These are phyloP conservation scores for Polylopha cassiicola DNA, from an alignment of 2,888 invertebrate species.

Conservation along the genomic window DNA sequence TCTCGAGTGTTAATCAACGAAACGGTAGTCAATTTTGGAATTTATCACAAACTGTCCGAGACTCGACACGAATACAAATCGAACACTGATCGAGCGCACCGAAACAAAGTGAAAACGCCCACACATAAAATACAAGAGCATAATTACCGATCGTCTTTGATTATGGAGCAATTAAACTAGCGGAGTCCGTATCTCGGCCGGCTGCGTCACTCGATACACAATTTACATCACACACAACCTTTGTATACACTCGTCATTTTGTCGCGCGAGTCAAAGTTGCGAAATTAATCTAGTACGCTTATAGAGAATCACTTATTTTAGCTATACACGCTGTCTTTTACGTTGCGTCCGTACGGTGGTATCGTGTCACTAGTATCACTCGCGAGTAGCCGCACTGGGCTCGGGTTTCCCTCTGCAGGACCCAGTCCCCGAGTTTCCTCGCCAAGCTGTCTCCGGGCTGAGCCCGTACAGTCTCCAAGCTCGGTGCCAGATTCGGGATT, in stretches of 20 bases:
- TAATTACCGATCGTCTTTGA: conserved; percentile 27
- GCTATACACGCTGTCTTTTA: conserved; percentile 22
- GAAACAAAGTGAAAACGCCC: conserved; percentile 30
- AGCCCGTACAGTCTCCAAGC: too few relatives aligned
- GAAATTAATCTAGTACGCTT: conserved; percentile 26
- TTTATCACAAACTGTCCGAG: too few relatives aligned
- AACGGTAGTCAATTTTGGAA: too few relatives aligned
- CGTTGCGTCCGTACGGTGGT: not conserved
- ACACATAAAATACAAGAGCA: conserved; percentile 28
- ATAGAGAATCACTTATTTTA: conserved; percentile 28
- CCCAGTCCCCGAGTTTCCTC: too few relatives aligned
- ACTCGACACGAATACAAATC: too few relatives aligned
- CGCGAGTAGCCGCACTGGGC: not conserved
- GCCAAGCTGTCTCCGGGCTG: too few relatives aligned
- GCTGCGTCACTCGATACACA: conserved; percentile 6
- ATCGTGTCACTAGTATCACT: conserved; percentile 1
- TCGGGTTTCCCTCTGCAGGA: not conserved
- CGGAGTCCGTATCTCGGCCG: conserved; percentile 17
- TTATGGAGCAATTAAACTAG: conserved; percentile 29
- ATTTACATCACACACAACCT: conserved; percentile 27
- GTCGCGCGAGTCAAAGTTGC: conserved; percentile 6
- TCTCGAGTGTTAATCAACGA: too few relatives aligned
- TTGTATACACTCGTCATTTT: conserved; percentile 11
- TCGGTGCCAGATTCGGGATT: too few relatives aligned
- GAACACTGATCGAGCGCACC: too few relatives aligned